phyloP scores from a whole-genome alignment of 2,888 invertebrate species.

The Tipula unca region DNA sequence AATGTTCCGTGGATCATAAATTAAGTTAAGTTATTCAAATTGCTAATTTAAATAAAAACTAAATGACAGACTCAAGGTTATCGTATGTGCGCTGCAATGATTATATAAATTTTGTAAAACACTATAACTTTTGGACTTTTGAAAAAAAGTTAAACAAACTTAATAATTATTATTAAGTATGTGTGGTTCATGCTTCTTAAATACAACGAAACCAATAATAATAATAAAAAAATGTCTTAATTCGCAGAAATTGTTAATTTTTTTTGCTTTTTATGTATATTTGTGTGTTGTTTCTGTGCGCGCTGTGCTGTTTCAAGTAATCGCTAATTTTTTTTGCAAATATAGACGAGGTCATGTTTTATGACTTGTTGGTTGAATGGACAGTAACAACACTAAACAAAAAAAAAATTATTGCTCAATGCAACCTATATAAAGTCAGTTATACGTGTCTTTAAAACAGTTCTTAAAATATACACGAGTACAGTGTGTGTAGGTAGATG shows the following conservation, averaged over 20 bases:
- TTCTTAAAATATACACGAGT: not conserved
- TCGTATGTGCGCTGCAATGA: not conserved
- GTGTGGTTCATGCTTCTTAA: not conserved
- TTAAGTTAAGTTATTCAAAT: no score
- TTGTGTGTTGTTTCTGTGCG: not conserved
- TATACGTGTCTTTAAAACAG: not conserved
- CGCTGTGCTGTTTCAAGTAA: not conserved
- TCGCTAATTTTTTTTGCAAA: slow-evolving; percentile 18
- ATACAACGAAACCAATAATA: not conserved
- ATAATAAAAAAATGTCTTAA: not conserved
- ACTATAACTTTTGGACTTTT: not conserved
- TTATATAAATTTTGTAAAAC: not conserved
- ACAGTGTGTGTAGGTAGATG: not conserved
- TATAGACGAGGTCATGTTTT: slow-evolving; percentile 19
- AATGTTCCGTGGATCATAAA: no score
- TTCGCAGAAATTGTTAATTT: not conserved
- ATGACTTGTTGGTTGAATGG: slow-evolving; percentile 8
- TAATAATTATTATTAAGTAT: not conserved
- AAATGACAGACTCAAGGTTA: not conserved
- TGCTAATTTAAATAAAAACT: not conserved
- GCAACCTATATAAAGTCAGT: not conserved
- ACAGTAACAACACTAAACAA: not conserved
- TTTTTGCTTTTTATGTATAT: not conserved
- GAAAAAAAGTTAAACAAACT: not conserved
- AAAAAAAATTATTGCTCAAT: not conserved